A percentile compares a stretch with the other conserved stretches of the same genome.
Evolutionary conservation across 2,113 vertebrate species (phyloP).

Genomic region (Elanus axillaris): DNA sequence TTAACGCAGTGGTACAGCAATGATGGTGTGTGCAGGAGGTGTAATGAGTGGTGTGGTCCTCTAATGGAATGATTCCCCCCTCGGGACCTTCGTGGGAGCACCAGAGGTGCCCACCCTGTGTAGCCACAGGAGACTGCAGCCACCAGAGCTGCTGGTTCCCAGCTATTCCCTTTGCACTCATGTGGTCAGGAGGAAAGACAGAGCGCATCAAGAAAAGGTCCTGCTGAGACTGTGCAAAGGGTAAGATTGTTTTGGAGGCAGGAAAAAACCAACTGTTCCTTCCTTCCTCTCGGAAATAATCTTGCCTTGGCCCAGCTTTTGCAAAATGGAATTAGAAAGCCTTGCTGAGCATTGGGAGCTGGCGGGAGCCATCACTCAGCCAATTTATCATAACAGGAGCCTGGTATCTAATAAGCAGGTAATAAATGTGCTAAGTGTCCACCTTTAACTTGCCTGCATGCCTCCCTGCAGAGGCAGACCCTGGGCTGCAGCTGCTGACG

Average conservation of each 20-base stretch:
- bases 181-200: not conserved
- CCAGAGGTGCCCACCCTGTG: not conserved
- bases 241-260: constrained; percentile 7
- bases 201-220: not conserved
- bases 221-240: not conserved
- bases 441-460: not conserved
- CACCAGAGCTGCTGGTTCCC: not conserved
- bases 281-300: not conserved
- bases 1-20: fast-evolving
- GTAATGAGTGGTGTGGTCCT: not conserved
- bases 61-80: not conserved
- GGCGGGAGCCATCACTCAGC: constrained; percentile 31
- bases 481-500: not conserved
- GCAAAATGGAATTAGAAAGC: constrained; percentile 66
- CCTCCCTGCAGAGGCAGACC: not conserved
- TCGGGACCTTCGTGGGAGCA: not conserved
- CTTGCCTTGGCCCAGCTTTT: constrained; percentile 44
- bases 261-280: not conserved
- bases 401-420: constrained; percentile 59
- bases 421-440: constrained; percentile 52
- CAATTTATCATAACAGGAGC: constrained; percentile 52
- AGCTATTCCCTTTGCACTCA: not conserved
- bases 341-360: constrained; percentile 47
- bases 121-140: not conserved
- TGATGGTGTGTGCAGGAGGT: not conserved